phyloP scores from a whole-genome alignment of 1,140 invertebrate species.

The Heliconius congener region DNA sequence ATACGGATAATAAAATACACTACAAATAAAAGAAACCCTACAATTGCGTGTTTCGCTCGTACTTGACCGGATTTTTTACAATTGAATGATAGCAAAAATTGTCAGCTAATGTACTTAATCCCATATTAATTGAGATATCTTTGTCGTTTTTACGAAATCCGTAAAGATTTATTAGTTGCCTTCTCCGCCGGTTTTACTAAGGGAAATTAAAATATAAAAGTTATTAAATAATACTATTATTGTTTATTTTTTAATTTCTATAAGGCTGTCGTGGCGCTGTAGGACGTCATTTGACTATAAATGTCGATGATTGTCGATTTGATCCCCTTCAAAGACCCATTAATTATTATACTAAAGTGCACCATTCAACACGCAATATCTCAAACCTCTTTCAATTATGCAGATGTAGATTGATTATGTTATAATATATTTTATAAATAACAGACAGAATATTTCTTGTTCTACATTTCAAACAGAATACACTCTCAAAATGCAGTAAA shows the following conservation, averaged over 20 bases:
- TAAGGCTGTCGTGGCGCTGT: no score
- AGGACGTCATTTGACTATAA: no score
- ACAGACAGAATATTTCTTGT: not conserved
- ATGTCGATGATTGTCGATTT: no score
- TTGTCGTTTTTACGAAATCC: not conserved
- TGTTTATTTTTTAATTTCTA: no score
- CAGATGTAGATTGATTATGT: no score
- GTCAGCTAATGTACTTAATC: constrained; percentile 5
- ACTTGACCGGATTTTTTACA: constrained; percentile 9
- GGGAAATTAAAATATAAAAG: not conserved
- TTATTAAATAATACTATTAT: not conserved
- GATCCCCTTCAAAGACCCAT: no score
- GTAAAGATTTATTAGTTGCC: not conserved
- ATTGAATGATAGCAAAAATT: constrained; percentile 3
- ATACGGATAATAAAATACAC: not conserved
- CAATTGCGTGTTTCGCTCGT: not conserved
- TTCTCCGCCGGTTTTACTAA: not conserved
- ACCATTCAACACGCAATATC: no score
- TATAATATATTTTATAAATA: not conserved
- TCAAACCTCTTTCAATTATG: no score
- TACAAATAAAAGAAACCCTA: not conserved
- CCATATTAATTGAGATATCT: constrained; percentile 4
- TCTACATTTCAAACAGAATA: not conserved
- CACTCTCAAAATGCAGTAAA: constrained; percentile 2
- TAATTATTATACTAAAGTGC: no score